phyloP scores from a whole-genome alignment of 2,113 vertebrate genomes.

The Myocastor coypus region DNA sequence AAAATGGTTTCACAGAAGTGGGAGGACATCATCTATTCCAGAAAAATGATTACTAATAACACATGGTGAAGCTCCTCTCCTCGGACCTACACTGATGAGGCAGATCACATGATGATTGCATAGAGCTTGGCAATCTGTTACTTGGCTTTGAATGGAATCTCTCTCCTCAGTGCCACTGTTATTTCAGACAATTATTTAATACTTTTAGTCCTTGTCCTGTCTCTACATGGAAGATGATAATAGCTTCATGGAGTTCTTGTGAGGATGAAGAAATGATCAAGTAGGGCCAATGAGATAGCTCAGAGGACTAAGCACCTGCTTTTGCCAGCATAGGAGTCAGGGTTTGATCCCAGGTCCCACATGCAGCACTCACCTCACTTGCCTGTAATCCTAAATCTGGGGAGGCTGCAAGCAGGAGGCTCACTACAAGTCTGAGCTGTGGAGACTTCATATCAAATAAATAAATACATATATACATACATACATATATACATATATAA shows the following conservation, averaged over 20 bases:
- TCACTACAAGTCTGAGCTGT: too few species aligned
- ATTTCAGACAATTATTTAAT: not conserved
- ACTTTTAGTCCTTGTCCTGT: not conserved
- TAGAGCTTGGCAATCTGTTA: not conserved
- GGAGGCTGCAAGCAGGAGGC: too few species aligned
- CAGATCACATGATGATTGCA: not conserved
- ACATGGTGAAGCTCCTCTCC: not conserved
- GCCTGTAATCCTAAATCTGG: too few species aligned
- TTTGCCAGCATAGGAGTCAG: too few species aligned
- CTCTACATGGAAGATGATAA: not conserved
- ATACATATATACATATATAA: too few species aligned
- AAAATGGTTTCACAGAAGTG: constrained; percentile 12
- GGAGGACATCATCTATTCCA: constrained; percentile 44
- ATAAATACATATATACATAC: too few species aligned
- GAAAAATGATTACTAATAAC: constrained; percentile 32
- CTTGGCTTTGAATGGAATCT: not conserved
- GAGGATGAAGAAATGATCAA: not conserved
- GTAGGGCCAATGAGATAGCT: not conserved
- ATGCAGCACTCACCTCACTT: too few species aligned
- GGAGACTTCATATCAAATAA: too few species aligned
- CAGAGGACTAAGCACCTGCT: too few species aligned
- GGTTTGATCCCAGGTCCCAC: too few species aligned
- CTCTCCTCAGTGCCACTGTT: not conserved
- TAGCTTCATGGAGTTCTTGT: not conserved
- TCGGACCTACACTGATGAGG: not conserved